Base-by-base conservation (phyloP, 2,888 invertebrate species). In the Cerastis rubricosa region DNA sequence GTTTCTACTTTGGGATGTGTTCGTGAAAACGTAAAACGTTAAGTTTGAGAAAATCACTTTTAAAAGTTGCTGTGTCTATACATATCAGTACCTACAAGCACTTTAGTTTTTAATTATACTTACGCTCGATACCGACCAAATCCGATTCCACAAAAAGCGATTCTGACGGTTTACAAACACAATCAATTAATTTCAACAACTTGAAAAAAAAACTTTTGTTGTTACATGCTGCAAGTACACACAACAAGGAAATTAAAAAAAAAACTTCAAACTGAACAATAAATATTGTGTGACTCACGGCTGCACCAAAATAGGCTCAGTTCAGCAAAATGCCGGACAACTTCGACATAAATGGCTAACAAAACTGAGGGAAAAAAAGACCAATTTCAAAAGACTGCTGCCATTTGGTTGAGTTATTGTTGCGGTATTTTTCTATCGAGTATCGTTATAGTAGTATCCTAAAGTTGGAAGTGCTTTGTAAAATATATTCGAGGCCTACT, bases 141-240 rank as follows among this genome's bases (percentile, higher is more conserved):
- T 67, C 35, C 22, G 8, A 63, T 77, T 67, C 22, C 51, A 17
- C 12, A n/a, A 35, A 76, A 78, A 40, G 54, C 11, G 8, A 69
- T 64, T 43, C 25, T 17, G 45, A 25, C 11, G 45, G 22, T 35
- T 25, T 19, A 47, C 51, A 12, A 63, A 77, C 54, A 54, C n/a
- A 77, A 77, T 78, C 22, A 77, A 77, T 77, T 47, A 77, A 67
- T 77, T 35, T 35, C 25, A 54, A 77, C 45, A 68, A n/a, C n/a
- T n/a, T n/a, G n/a, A n/a, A n/a, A n/a, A n/a, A n/a, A n/a, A n/a
- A n/a, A n/a, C n/a, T n/a, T n/a, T n/a, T n/a, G n/a, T n/a, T n/a
- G n/a, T n/a, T n/a, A n/a, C n/a, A n/a, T n/a, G n/a, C n/a, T n/a
- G n/a, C n/a, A n/a, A n/a, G n/a, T n/a, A n/a, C n/a, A n/a, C n/a